phyloP scores from a whole-genome alignment of 2,888 invertebrate species.

The Tachina grossa region DNA sequence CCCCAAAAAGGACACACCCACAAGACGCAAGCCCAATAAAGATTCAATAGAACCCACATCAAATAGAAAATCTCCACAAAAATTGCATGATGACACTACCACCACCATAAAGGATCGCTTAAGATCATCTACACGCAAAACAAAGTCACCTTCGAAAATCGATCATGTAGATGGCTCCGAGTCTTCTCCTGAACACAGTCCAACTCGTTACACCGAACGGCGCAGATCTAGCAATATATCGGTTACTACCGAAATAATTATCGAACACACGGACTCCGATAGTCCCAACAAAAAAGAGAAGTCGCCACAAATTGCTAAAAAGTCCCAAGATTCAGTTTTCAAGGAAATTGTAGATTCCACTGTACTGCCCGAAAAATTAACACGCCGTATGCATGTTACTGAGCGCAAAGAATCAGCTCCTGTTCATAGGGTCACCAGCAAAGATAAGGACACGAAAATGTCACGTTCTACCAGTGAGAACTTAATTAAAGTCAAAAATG shows the following conservation, averaged over 20 bases:
- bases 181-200: conserved; percentile 78
- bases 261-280: conserved; percentile 78
- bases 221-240: conserved; percentile 80
- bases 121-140: conserved; percentile 77
- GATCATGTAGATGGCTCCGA: conserved; percentile 76
- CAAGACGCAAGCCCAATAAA: conserved; percentile 44
- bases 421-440: conserved; percentile 82
- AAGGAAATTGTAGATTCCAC: conserved; percentile 65
- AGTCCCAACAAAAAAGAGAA: conserved; percentile 68
- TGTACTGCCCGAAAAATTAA: conserved; percentile 70
- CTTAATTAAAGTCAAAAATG: conserved; percentile 83
- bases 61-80: conserved; percentile 44
- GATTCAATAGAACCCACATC: conserved; percentile 58
- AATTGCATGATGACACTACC: conserved; percentile 41
- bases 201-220: conserved; percentile 76
- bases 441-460: conserved; percentile 83
- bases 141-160: conserved; percentile 68
- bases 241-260: conserved; percentile 79
- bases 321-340: conserved; percentile 51
- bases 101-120: conserved; percentile 77
- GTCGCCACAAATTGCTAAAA: conserved; percentile 51
- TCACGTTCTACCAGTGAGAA: conserved; percentile 85
- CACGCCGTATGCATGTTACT: conserved; percentile 80
- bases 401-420: conserved; percentile 82
- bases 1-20: conserved; percentile 53